Percentiles rank a stretch among this genome's conserved stretches.
These are phyloP conservation scores for Plectrocnemia conspersa DNA, from an alignment of 1,140 invertebrate species.

Conservation along the genomic window DNA sequence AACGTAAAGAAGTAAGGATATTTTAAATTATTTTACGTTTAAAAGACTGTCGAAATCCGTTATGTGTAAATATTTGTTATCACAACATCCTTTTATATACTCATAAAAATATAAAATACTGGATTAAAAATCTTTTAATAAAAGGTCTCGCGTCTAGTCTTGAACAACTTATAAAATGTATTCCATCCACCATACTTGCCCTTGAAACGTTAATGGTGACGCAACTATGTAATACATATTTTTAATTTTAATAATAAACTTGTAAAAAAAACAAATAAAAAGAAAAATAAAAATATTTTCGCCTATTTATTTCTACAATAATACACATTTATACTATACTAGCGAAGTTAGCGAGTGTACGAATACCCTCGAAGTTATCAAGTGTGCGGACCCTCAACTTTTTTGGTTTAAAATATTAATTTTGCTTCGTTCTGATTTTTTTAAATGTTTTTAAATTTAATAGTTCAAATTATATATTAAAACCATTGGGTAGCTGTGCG, in stretches of 20 bases:
- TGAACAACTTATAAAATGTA: not conserved
- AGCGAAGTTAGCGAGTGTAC: too few relatives aligned
- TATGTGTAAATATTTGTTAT: constrained; percentile 49
- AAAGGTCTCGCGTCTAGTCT: constrained; percentile 29
- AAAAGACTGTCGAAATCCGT: constrained; percentile 33
- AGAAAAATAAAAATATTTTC: constrained; percentile 37
- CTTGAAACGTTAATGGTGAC: not conserved
- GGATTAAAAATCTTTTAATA: too few relatives aligned
- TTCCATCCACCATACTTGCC: constrained; percentile 7
- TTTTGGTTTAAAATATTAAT: too few relatives aligned
- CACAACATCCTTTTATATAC: constrained; percentile 30
- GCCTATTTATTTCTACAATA: constrained; percentile 27
- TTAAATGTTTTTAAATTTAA: too few relatives aligned
- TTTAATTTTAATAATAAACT: constrained; percentile 23
- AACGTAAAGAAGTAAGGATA: constrained; percentile 72
- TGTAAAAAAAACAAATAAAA: constrained; percentile 21
- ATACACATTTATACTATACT: too few relatives aligned
- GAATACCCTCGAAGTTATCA: too few relatives aligned
- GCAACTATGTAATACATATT: constrained; percentile 12
- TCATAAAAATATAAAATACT: constrained; percentile 12
- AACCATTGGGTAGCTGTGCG: too few relatives aligned
- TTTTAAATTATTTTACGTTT: constrained; percentile 35
- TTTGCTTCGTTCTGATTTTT: too few relatives aligned
- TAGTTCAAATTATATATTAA: too few relatives aligned
- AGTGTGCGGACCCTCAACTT: too few relatives aligned